Conservation (phyloP, 2,888 invertebrate genomes). For the Tinea semifulvella region DNA sequence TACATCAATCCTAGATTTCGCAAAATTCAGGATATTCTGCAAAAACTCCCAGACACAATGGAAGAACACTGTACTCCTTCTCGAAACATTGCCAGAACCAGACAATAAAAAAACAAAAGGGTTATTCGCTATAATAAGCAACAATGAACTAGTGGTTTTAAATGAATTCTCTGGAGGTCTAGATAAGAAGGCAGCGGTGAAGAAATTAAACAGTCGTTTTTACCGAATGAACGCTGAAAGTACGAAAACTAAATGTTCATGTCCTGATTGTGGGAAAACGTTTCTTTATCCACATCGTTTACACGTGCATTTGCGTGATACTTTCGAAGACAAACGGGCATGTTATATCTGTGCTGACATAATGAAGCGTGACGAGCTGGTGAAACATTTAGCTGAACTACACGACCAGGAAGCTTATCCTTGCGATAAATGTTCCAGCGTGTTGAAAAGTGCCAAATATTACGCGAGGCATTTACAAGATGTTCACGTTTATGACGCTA, state of each 20-base stretch:
- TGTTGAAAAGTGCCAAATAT: conserved; percentile 28
- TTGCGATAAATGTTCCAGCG: conserved; percentile 43
- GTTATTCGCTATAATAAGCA: conserved; percentile 30
- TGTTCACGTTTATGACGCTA: conserved; percentile 33
- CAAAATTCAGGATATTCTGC: conserved; percentile 38
- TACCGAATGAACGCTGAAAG: background rate
- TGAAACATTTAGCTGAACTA: conserved; percentile 29
- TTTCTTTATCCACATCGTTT: conserved; percentile 35
- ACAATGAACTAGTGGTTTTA: conserved; percentile 13
- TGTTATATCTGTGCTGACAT: conserved; percentile 44
- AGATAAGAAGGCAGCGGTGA: conserved; percentile 15
- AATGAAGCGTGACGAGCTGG: conserved; percentile 35
- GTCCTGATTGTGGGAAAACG: conserved; percentile 39
- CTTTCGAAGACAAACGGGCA: conserved; percentile 37
- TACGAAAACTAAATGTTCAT: conserved; percentile 18
- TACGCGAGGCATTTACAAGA: conserved; percentile 29
- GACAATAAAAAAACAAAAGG: conserved; percentile 17
- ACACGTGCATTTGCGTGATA: conserved; percentile 42
- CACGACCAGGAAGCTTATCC: conserved; percentile 31
- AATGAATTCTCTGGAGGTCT: background rate
- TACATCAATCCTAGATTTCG: conserved; percentile 34
- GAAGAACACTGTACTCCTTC: conserved; percentile 31
- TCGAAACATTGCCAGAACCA: conserved; percentile 27
- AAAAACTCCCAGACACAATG: conserved; percentile 32
- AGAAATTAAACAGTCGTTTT: conserved; percentile 13